Percentiles rank a stretch among this genome's conserved stretches.
phyloP scores from a whole-genome alignment of 2,797 vertebrate genomes.

The Tapirus indicus region DNA sequence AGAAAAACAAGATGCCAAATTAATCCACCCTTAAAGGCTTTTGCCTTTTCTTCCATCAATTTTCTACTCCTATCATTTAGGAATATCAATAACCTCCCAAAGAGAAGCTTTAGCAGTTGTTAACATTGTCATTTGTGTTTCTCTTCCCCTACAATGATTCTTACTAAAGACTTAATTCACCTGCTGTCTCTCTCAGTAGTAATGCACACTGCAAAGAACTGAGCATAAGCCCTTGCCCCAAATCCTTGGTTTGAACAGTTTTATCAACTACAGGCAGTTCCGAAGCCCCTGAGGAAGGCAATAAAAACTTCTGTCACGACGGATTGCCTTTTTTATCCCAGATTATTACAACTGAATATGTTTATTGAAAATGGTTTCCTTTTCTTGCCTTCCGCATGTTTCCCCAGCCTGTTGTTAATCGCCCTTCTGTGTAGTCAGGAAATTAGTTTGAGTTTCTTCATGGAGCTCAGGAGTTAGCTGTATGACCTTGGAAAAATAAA shows the following conservation, averaged over 20 bases:
- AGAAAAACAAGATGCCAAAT: constrained; percentile 74
- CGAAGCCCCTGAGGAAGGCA: neutral
- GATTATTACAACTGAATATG: constrained; percentile 5
- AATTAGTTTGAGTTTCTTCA: neutral
- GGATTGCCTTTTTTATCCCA: constrained; percentile 41
- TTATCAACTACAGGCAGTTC: constrained; percentile 67
- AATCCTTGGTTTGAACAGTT: constrained; percentile 37
- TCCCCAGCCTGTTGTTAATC: constrained; percentile 37
- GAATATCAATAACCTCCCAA: constrained; percentile 74
- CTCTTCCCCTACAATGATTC: constrained; percentile 16
- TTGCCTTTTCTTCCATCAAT: constrained; percentile 68
- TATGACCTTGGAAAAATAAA: neutral
- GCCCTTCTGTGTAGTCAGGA: neutral
- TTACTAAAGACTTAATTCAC: constrained; percentile 67
- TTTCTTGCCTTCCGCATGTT: neutral
- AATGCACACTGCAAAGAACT: constrained; percentile 37
- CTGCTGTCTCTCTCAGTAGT: constrained; percentile 11
- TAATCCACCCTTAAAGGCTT: constrained; percentile 79
- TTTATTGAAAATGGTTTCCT: constrained; percentile 58
- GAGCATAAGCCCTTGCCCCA: constrained; percentile 67
- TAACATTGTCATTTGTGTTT: constrained; percentile 76
- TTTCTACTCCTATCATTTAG: constrained; percentile 78
- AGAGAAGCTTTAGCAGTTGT: constrained; percentile 74
- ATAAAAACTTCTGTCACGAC: constrained; percentile 48
- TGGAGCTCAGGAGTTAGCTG: neutral